Evolutionary conservation across 2,797 vertebrate species (phyloP).

Genomic region (Protonibea diacanthus): DNA sequence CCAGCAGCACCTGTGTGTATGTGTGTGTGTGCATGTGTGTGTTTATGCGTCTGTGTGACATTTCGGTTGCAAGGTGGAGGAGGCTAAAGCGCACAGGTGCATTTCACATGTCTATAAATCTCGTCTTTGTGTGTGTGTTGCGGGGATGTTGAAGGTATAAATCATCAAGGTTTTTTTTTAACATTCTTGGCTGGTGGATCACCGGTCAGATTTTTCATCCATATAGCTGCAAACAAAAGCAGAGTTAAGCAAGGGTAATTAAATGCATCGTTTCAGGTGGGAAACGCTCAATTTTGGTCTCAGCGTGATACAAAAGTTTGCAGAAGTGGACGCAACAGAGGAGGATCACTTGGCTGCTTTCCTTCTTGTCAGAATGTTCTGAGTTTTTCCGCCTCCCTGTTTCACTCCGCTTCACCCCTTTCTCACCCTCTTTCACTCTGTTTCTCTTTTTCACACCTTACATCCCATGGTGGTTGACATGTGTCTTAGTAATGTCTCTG

Average conservation of each 20-base stretch:
- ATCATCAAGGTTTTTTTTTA: conserved; percentile 45
- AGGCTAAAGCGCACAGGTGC: conserved; percentile 65
- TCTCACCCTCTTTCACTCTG: conserved; percentile 63
- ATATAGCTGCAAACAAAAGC: conserved; percentile 44
- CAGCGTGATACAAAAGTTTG: conserved; percentile 46
- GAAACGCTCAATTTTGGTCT: conserved; percentile 37
- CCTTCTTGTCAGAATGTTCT: conserved; percentile 38
- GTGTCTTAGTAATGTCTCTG: conserved; percentile 74
- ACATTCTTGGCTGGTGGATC: conserved; percentile 30
- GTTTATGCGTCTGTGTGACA: conserved; percentile 65
- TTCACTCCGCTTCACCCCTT: conserved; percentile 22
- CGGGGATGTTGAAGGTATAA: conserved; percentile 43
- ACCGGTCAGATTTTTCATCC: conserved; percentile 22
- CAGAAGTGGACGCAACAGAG: conserved; percentile 22
- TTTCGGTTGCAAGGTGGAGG: conserved; percentile 63
- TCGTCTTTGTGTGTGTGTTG: conserved; percentile 18
- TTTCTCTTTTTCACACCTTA: conserved; percentile 75
- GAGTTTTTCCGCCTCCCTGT: conserved; percentile 23
- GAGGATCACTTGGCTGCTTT: conserved; percentile 32
- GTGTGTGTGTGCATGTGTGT: conserved; percentile 44
- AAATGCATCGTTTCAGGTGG: conserved; percentile 38
- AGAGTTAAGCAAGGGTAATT: conserved; percentile 32
- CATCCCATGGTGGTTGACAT: conserved; percentile 74
- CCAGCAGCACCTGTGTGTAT: conserved; percentile 78
- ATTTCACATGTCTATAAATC: conserved; percentile 57